Base-by-base conservation (phyloP, 2,797 vertebrate genomes). In the Gambusia yucatana region DNA sequence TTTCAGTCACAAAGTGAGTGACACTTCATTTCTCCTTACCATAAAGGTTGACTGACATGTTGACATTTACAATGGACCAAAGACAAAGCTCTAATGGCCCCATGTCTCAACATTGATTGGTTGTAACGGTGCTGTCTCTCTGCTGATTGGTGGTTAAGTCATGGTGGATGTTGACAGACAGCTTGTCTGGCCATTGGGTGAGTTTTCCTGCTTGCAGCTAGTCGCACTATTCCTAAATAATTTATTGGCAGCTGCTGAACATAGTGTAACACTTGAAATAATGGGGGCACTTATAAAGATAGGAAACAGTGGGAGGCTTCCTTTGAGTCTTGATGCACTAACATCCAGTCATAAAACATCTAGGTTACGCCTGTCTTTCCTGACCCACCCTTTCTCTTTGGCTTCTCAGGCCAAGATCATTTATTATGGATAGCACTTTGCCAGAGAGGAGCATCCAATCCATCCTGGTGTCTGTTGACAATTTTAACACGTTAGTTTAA, bases 271-370 rank as follows among this genome's bases (percentile, higher is more conserved):
- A 82, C 72, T 93, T 92, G 91, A 90, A 95, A 88, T 52, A 61
- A 10, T 14, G 67, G 25, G 84, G 82, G 91, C 91, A 93, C 93
- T 95, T 94, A 89, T 88, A 91, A 89, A 88, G 90, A 94, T 91
- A 86, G 82, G 87, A 87, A 85, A 85, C 0, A 63, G 36, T 43
- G 82, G 63, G 76, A 86, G 86, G 65, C 90, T 93, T 91, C 87
- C 88, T 92, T 87, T 88, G 75, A 84, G 81, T 77, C 87, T 86
- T 86, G 84, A 93, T 94, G 90, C 86, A 90, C 89, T 93, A 85
- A 89, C 89, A 83, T 79, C 59, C 48, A 85, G 88, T 90, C 87
- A 91, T 96, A 95, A 96, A 96, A 93, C 89, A 92, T 28, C 41
- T 72, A 52, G 81, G 73, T 89, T 87, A 88, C 86, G 87, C 89